Conservation (phyloP, 1,140 invertebrate species). For the Heterodera carotae region DNA sequence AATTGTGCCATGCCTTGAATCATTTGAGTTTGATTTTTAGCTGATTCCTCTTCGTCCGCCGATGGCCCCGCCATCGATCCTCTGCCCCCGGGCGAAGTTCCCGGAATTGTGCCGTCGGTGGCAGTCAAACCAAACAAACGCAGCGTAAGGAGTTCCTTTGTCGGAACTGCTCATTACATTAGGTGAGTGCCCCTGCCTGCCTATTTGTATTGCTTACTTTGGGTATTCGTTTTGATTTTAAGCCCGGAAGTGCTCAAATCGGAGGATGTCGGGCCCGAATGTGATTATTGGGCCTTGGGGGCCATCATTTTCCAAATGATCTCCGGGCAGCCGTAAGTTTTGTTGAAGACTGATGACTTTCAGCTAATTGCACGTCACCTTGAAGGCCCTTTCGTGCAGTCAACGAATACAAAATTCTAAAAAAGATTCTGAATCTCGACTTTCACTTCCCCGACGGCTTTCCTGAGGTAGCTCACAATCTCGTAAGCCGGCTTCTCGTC, state of each 20-base stretch:
- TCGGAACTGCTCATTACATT: constrained; percentile 98
- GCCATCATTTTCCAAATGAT: constrained; percentile 98
- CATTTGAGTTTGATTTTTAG: neutral
- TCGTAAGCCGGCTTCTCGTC: constrained; percentile 83
- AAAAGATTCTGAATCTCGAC: constrained; percentile 87
- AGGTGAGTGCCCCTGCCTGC: constrained; percentile 74
- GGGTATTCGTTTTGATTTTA: constrained; percentile 8
- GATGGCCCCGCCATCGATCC: neutral
- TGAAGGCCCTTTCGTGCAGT: constrained; percentile 79
- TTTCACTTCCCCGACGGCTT: constrained; percentile 92
- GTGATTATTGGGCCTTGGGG: constrained; percentile 87
- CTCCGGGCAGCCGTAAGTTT: constrained; percentile 75
- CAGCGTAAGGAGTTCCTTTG: constrained; percentile 77
- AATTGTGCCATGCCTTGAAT: no score
- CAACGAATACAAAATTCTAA: constrained; percentile 94
- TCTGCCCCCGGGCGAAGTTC: neutral
- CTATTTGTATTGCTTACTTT: constrained; percentile 21
- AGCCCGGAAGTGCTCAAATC: constrained; percentile 67
- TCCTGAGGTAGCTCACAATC: constrained; percentile 77
- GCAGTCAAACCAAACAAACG: constrained; percentile 3
- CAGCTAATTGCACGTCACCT: neutral
- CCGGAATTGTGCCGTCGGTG: neutral
- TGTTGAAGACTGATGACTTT: neutral
- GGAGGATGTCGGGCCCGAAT: constrained; percentile 50
- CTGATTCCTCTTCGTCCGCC: neutral